phyloP scores from a whole-genome alignment of 1,140 invertebrate species.

The Apis florea region DNA sequence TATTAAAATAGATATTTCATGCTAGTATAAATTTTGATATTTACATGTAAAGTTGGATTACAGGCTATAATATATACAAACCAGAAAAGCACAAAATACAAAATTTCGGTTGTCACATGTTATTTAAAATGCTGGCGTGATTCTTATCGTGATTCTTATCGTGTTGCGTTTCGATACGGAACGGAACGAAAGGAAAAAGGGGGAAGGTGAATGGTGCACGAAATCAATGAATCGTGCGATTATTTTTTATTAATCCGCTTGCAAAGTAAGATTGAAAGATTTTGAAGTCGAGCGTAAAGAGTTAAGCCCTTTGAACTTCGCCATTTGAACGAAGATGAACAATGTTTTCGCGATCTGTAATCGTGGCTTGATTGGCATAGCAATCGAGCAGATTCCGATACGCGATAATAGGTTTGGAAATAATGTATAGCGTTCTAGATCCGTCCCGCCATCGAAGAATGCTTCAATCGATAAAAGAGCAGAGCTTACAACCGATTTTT shows the following conservation, averaged over 20 bases:
- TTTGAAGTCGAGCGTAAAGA: not conserved
- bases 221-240: not conserved
- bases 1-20: too few relatives aligned
- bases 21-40: too few relatives aligned
- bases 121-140: not conserved
- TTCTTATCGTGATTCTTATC: too few relatives aligned
- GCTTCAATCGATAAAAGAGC: conserved; percentile 2
- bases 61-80: too few relatives aligned
- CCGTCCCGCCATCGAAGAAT: not conserved
- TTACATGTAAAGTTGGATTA: too few relatives aligned
- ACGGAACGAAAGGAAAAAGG: too few relatives aligned
- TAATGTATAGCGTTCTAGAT: not conserved
- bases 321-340: not conserved
- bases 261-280: too few relatives aligned
- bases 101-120: too few relatives aligned
- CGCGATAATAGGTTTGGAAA: not conserved
- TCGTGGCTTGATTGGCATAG: not conserved
- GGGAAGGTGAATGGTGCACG: too few relatives aligned
- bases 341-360: not conserved
- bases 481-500: conserved; percentile 2
- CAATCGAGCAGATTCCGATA: not conserved
- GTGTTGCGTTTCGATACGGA: too few relatives aligned
- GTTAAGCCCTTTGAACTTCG: not conserved
- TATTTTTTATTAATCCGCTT: not conserved
- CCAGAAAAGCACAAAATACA: too few relatives aligned